Evolutionary conservation across 2,888 invertebrate species (phyloP).

Genomic region (Hipparchia sbordonii): DNA sequence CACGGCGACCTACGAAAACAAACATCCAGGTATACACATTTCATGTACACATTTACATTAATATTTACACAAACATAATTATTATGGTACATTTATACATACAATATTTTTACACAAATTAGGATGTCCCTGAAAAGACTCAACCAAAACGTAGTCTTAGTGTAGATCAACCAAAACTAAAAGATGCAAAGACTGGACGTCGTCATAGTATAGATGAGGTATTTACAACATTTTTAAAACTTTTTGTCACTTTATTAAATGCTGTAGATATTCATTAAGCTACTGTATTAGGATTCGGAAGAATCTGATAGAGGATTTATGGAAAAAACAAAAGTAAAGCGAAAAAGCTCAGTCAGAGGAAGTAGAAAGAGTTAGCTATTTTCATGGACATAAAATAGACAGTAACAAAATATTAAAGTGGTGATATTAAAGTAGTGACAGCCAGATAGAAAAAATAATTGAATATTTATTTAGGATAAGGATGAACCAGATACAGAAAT

Average conservation of each 20-base stretch:
- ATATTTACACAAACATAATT: slow-evolving; percentile 22
- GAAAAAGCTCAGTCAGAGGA: slow-evolving; percentile 50
- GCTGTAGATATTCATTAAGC: neutral
- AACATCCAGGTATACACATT: slow-evolving; percentile 54
- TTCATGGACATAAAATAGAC: too few species aligned
- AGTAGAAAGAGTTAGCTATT: slow-evolving; percentile 26
- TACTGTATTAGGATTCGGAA: slow-evolving; percentile 50
- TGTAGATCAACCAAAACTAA: slow-evolving; percentile 49
- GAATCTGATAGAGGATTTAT: slow-evolving; percentile 46
- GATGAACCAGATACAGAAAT: slow-evolving; percentile 49
- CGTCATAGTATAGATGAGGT: slow-evolving; percentile 61
- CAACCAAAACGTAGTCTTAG: slow-evolving; percentile 61
- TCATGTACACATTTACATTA: slow-evolving; percentile 53
- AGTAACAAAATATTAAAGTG: neutral
- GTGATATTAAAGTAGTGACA: neutral
- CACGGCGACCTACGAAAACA: slow-evolving; percentile 74
- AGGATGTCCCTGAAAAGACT: slow-evolving; percentile 56
- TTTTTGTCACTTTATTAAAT: neutral
- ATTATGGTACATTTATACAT: neutral
- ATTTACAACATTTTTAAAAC: slow-evolving; percentile 32
- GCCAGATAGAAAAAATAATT: neutral
- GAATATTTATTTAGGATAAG: slow-evolving; percentile 48
- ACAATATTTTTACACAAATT: slow-evolving; percentile 42
- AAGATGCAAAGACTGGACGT: slow-evolving; percentile 46
- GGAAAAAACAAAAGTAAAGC: slow-evolving; percentile 50